Conservation (phyloP, 2,888 invertebrate species). For the Megalurothrips usitatus region DNA sequence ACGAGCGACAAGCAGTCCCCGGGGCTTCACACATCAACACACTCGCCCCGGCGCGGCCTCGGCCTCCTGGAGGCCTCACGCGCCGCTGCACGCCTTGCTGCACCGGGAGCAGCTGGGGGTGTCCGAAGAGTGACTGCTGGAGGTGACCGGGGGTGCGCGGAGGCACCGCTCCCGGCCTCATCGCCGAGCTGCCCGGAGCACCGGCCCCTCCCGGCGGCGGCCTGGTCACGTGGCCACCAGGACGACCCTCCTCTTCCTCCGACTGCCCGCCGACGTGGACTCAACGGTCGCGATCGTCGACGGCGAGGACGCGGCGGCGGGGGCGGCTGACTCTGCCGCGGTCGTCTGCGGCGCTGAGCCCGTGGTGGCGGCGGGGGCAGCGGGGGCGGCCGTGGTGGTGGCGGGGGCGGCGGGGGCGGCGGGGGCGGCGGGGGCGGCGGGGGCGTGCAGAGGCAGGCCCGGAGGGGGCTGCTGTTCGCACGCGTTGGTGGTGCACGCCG, state of each 20-base stretch:
- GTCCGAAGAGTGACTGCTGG: too few relatives aligned
- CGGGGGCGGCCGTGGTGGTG: background rate
- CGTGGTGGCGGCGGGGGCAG: background rate
- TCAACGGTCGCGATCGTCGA: background rate
- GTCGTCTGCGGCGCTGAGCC: background rate
- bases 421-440: background rate
- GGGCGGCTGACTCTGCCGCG: background rate
- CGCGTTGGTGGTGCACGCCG: conserved; percentile 18
- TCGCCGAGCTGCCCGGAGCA: background rate
- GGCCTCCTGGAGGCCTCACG: too few relatives aligned
- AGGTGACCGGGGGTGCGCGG: too few relatives aligned
- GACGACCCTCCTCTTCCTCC: conserved; percentile 21
- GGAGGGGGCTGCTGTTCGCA: background rate
- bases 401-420: background rate
- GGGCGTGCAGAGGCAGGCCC: background rate
- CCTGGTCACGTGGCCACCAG: background rate
- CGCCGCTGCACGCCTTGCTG: too few relatives aligned
- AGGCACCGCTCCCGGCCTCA: background rate
- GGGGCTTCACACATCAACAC: too few relatives aligned
- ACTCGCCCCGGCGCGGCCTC: too few relatives aligned
- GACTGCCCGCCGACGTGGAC: background rate
- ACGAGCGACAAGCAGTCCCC: too few relatives aligned
- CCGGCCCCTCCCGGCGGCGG: background rate
- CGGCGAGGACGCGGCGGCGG: background rate
- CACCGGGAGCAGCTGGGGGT: too few relatives aligned